A percentile compares a stretch with the other conserved stretches of the same genome.
Conservation (phyloP, 2,797 vertebrate species). For the Tamandua tetradactyla region DNA sequence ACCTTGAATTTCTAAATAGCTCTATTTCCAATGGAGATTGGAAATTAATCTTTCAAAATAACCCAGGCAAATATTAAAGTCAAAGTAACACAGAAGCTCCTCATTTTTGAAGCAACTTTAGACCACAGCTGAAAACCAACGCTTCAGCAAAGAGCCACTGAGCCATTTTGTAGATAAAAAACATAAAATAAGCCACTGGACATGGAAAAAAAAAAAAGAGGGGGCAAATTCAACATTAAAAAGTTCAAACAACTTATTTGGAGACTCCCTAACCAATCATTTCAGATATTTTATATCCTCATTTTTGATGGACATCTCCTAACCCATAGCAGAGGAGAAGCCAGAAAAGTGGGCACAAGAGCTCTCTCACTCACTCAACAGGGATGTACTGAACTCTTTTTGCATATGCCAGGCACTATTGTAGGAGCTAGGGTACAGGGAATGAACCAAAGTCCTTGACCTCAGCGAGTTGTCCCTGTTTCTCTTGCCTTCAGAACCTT, state of each 20-base stretch:
- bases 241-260: neutral
- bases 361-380: neutral
- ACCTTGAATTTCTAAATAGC: neutral
- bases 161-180: neutral
- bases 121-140: neutral
- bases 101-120: conserved; percentile 6
- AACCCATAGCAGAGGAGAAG: neutral
- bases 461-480: neutral
- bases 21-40: neutral
- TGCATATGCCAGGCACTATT: neutral
- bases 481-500: neutral
- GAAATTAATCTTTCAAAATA: conserved; percentile 15
- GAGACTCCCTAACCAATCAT: neutral
- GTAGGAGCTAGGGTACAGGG: neutral
- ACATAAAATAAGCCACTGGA: neutral
- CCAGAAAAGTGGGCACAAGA: neutral
- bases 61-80: neutral
- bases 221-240: neutral
- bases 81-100: neutral
- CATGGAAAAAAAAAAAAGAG: neutral
- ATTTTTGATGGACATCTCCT: neutral
- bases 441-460: neutral
- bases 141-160: neutral
- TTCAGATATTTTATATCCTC: neutral
- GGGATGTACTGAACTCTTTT: accelerated